Percentiles rank a stretch among this genome's conserved stretches.
These are phyloP conservation scores for Drosophila pseudoananassae DNA, from an alignment of 1,140 invertebrate genomes.

Conservation along the genomic window DNA sequence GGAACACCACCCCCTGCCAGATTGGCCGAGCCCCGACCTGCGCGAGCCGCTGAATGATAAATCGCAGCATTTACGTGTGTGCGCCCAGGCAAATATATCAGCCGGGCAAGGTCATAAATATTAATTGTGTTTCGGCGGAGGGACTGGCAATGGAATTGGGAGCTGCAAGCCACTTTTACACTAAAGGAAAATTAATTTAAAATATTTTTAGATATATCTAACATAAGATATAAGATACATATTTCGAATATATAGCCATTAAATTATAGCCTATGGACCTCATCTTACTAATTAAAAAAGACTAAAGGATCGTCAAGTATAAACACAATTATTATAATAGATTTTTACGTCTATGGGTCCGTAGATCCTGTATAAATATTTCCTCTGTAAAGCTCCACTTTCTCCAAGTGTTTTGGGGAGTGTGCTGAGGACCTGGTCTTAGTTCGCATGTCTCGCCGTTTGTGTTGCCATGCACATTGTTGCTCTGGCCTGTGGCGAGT, in stretches of 20 bases:
- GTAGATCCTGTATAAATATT: neutral
- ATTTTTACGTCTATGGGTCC: too few species aligned
- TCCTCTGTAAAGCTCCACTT: neutral
- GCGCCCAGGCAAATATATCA: constrained; percentile 81
- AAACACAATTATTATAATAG: neutral
- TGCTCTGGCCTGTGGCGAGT: constrained; percentile 61
- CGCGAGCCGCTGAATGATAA: constrained; percentile 58
- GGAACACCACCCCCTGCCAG: constrained; percentile 3
- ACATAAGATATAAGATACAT: neutral
- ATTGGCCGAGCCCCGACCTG: neutral
- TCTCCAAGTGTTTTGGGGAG: neutral
- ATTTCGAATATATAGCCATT: too few species aligned
- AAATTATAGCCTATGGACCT: too few species aligned
- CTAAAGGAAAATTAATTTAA: constrained; percentile 13
- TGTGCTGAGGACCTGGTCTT: constrained; percentile 24
- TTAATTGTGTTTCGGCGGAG: constrained; percentile 72
- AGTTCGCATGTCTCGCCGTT: constrained; percentile 34
- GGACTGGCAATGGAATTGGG: constrained; percentile 18
- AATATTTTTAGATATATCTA: neutral
- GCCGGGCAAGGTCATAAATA: constrained; percentile 79
- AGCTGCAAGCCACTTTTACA: constrained; percentile 16
- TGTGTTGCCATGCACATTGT: constrained; percentile 24
- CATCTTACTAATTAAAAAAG: too few species aligned
- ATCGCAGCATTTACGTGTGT: constrained; percentile 79
- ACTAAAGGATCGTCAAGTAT: too few species aligned